Evolutionary conservation across 2,797 vertebrate species (phyloP).

Genomic region (Chloroceryle inda): DNA sequence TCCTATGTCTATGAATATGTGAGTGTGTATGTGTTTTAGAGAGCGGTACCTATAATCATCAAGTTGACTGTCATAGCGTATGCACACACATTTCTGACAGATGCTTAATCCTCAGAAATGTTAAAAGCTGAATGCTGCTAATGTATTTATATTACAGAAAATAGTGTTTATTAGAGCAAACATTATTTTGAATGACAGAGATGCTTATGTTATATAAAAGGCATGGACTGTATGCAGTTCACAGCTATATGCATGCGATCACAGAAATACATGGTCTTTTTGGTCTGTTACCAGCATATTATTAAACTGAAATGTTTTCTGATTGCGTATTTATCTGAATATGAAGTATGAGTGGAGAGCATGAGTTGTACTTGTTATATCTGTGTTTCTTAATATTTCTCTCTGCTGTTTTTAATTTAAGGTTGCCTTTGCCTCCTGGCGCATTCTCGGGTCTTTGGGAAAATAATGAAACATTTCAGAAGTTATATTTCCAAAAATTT

Average conservation of each 20-base stretch:
- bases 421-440: slow-evolving; percentile 93
- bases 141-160: not conserved
- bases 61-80: not conserved
- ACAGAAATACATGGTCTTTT: not conserved
- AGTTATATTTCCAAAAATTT: slow-evolving; percentile 94
- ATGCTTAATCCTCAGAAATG: not conserved
- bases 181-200: not conserved
- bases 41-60: not conserved
- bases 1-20: not conserved
- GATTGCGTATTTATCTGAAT: not conserved
- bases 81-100: not conserved
- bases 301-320: not conserved
- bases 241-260: not conserved
- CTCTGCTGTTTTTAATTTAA: slow-evolving; percentile 69
- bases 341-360: not conserved
- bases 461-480: slow-evolving; percentile 87
- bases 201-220: not conserved
- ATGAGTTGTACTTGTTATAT: not conserved
- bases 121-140: not conserved
- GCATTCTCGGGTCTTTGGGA: slow-evolving; percentile 93
- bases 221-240: not conserved
- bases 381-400: not conserved
- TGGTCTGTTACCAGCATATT: not conserved
- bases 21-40: not conserved
- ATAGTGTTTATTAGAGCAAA: not conserved